Conservation (phyloP, 1,140 invertebrate species). For the Vanessa atalanta region DNA sequence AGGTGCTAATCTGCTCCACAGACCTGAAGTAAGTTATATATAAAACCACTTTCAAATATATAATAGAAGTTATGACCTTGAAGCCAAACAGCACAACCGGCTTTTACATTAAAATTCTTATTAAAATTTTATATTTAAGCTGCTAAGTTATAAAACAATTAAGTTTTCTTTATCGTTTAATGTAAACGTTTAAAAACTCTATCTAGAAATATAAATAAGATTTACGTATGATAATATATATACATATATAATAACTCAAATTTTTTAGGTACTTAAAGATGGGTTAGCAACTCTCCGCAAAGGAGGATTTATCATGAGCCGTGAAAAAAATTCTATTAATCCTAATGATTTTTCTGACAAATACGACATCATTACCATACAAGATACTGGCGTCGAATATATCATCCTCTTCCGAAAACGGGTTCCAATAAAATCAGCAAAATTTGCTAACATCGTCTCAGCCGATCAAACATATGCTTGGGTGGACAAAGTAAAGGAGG, state of each 20-base stretch:
- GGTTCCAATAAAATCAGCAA: constrained; percentile 66
- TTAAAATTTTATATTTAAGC: too few species aligned
- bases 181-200: too few species aligned
- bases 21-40: constrained; percentile 54
- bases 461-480: constrained; percentile 64
- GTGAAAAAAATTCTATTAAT: constrained; percentile 71
- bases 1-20: constrained; percentile 73
- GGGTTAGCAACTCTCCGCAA: constrained; percentile 66
- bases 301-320: constrained; percentile 78
- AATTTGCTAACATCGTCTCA: constrained; percentile 64
- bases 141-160: too few species aligned
- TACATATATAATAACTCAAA: too few species aligned
- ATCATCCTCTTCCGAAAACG: constrained; percentile 72
- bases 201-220: too few species aligned
- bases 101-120: too few species aligned
- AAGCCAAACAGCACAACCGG: not conserved
- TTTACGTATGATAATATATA: too few species aligned
- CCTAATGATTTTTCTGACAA: constrained; percentile 57
- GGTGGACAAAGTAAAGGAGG: constrained; percentile 79
- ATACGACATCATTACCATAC: constrained; percentile 71
- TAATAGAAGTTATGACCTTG: not conserved
- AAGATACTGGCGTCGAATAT: constrained; percentile 72
- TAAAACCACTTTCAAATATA: not conserved
- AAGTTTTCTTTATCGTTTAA: too few species aligned
- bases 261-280: constrained; percentile 64